These are phyloP conservation scores for Isichthys henryi DNA, from an alignment of 2,113 vertebrate species.

Conservation along the genomic window DNA sequence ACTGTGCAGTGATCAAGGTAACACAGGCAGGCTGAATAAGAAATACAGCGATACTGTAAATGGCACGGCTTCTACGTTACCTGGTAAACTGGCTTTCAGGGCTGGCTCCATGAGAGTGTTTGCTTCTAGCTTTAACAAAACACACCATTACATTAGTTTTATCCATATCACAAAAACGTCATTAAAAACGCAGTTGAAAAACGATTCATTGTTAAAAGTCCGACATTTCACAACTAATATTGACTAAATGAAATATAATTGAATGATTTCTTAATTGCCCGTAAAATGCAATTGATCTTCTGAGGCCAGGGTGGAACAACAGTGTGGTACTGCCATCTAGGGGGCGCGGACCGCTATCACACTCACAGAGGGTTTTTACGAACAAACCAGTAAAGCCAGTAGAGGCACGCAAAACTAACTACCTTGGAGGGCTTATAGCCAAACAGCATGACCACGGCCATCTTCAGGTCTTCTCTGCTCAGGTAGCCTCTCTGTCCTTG, in stretches of 20 bases:
- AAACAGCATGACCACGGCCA: slow-evolving; percentile 58
- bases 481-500: slow-evolving; percentile 54
- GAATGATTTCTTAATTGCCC: not conserved
- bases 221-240: not conserved
- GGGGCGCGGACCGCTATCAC: not conserved
- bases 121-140: slow-evolving; percentile 34
- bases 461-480: slow-evolving; percentile 61
- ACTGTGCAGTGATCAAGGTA: not conserved
- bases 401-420: not conserved
- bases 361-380: not conserved
- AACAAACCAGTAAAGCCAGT: not conserved
- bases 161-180: not conserved
- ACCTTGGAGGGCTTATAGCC: slow-evolving; percentile 65
- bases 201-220: not conserved
- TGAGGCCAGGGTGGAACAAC: not conserved
- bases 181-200: not conserved
- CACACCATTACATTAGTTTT: not conserved
- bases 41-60: not conserved
- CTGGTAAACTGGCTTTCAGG: slow-evolving; percentile 19
- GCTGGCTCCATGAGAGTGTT: slow-evolving; percentile 29
- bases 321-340: not conserved
- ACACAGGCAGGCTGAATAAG: not conserved
- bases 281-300: not conserved
- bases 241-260: not conserved
- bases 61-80: slow-evolving; percentile 19